Percentiles rank a stretch among this genome's conserved stretches.
phyloP scores from a whole-genome alignment of 2,113 vertebrate species.

The Sprattus sprattus region DNA sequence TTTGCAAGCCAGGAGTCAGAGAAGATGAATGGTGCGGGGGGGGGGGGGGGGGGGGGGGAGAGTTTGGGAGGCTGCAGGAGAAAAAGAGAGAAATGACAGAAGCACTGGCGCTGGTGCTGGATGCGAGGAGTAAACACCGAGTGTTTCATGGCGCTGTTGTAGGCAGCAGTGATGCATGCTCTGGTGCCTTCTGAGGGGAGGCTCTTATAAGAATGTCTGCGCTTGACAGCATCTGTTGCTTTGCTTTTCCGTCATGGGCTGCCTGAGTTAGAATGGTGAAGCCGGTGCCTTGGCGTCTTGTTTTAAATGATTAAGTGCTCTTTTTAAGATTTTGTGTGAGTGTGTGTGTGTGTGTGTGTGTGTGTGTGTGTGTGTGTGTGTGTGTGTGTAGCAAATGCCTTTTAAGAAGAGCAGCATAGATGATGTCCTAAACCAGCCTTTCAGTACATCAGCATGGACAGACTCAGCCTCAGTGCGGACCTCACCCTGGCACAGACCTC shows the following conservation, averaged over 20 bases:
- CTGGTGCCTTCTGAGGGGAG: not conserved
- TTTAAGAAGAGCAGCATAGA: no score
- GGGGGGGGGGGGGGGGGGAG: no score
- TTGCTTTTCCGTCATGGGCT: not conserved
- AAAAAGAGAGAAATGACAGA: not conserved
- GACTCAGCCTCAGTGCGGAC: not conserved
- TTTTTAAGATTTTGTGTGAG: not conserved
- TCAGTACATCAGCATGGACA: not conserved
- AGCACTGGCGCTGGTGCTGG: not conserved
- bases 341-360: slow-evolving; percentile 7
- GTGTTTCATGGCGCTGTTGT: not conserved
- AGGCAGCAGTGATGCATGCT: not conserved
- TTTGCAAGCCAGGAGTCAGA: not conserved
- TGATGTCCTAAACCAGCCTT: not conserved
- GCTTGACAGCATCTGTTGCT: not conserved
- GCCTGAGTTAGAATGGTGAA: not conserved
- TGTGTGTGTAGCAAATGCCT: not conserved
- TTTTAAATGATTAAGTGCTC: not conserved
- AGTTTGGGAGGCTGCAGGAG: not conserved
- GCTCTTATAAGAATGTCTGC: not conserved
- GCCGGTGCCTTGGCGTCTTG: not conserved
- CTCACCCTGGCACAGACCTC: not conserved
- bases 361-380: slow-evolving; percentile 3
- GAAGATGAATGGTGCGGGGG: not conserved
- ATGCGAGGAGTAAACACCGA: not conserved